phyloP scores from a whole-genome alignment of 2,888 invertebrate species.

The Sarcophaga rosellei region DNA sequence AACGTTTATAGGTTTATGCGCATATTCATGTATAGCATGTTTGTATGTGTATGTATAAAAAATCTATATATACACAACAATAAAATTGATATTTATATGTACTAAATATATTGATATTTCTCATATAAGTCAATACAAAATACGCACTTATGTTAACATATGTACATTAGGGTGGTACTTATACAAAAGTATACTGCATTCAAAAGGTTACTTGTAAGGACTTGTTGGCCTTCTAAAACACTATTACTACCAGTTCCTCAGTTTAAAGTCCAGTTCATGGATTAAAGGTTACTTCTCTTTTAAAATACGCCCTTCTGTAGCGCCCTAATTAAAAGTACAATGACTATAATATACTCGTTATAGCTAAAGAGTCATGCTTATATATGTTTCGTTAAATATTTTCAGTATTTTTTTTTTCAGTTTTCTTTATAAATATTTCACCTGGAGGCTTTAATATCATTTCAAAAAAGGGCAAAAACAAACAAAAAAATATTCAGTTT shows the following conservation, averaged over 20 bases:
- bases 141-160: background rate
- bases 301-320: background rate
- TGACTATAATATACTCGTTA: background rate
- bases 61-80: background rate
- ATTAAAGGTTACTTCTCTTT: background rate
- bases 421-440: slow-evolving; percentile 28
- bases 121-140: background rate
- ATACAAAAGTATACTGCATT: background rate
- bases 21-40: background rate
- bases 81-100: background rate
- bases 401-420: background rate
- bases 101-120: background rate
- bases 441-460: slow-evolving; percentile 42
- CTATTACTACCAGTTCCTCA: too few relatives aligned
- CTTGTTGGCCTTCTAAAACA: too few relatives aligned
- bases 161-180: background rate
- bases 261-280: too few relatives aligned
- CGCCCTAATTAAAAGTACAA: background rate
- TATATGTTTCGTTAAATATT: background rate
- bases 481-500: background rate
- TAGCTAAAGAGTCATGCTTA: background rate
- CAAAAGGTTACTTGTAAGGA: too few relatives aligned
- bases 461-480: slow-evolving; percentile 13
- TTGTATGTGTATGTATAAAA: background rate
- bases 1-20: slow-evolving; percentile 7